Percentiles rank a stretch among this genome's conserved stretches.
phyloP scores from a whole-genome alignment of 2,113 vertebrate species.

The Lasiurus borealis region DNA sequence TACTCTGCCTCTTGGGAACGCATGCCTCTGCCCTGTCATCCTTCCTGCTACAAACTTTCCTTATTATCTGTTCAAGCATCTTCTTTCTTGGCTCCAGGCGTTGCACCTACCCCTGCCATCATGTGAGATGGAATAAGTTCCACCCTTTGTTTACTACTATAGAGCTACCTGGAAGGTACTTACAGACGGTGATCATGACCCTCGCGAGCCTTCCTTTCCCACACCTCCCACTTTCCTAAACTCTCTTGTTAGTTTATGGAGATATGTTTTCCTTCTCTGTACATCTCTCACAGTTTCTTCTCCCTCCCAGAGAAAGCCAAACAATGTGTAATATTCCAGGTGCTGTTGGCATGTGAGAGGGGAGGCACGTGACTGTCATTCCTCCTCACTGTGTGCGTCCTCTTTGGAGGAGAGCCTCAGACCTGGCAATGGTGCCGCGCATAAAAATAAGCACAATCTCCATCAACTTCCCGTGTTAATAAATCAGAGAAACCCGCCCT shows the following conservation, averaged over 20 bases:
- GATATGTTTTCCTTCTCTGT: constrained; percentile 35
- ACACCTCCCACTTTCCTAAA: not conserved
- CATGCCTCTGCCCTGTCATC: not conserved
- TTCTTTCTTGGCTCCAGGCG: not conserved
- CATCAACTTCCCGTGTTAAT: constrained; percentile 70
- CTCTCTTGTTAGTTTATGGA: not conserved
- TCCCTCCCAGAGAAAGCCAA: constrained; percentile 2
- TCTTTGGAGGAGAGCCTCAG: constrained; percentile 29
- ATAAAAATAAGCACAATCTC: constrained; percentile 71
- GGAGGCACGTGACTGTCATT: not conserved
- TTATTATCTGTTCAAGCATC: not conserved
- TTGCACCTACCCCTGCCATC: not conserved
- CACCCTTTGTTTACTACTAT: not conserved
- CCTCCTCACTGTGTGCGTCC: not conserved
- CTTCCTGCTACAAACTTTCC: not conserved
- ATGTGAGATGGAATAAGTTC: not conserved
- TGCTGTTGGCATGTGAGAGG: not conserved
- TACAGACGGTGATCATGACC: not conserved
- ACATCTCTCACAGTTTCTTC: not conserved
- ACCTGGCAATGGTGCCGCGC: constrained; percentile 48
- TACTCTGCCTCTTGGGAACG: not conserved
- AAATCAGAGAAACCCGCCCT: constrained; percentile 65
- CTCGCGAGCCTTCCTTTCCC: not conserved
- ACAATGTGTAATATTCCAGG: constrained; percentile 45
- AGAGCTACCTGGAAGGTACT: not conserved